A percentile compares a stretch with the other conserved stretches of the same genome.
Evolutionary conservation across 2,113 vertebrate genomes (phyloP).

Genomic region (Corydoras maculifer): DNA sequence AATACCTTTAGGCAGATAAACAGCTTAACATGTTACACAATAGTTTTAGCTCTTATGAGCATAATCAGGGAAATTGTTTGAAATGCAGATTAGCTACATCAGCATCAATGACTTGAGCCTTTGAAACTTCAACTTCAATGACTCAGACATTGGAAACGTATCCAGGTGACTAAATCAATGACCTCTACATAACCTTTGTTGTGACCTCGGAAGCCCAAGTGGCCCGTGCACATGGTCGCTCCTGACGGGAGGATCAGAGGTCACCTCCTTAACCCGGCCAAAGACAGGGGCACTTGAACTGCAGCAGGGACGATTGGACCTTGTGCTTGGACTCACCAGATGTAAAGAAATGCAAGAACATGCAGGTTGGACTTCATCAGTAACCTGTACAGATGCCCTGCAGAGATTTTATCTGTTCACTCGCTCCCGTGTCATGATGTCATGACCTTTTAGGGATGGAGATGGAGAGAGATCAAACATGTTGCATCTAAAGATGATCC

Average conservation of each 20-base stretch:
- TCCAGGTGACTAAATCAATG: too few relatives aligned
- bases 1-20: too few relatives aligned
- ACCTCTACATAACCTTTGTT: too few relatives aligned
- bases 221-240: slow-evolving; percentile 18
- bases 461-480: background rate
- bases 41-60: too few relatives aligned
- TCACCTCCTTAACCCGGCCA: slow-evolving; percentile 43
- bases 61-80: too few relatives aligned
- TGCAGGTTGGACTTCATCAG: background rate
- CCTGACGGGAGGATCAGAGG: slow-evolving; percentile 27
- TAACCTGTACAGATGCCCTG: slow-evolving; percentile 33
- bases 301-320: slow-evolving; percentile 23
- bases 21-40: too few relatives aligned
- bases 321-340: slow-evolving; percentile 23
- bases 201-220: too few relatives aligned
- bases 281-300: slow-evolving; percentile 34
- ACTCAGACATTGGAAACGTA: too few relatives aligned
- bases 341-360: slow-evolving; percentile 7
- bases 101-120: too few relatives aligned
- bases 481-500: background rate
- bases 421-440: slow-evolving; percentile 21
- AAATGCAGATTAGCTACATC: too few relatives aligned
- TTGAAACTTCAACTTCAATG: too few relatives aligned
- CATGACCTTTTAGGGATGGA: slow-evolving; percentile 15
- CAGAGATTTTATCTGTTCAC: slow-evolving; percentile 22